These are phyloP conservation scores for Notiomystis cincta DNA, from an alignment of 2,113 vertebrate genomes.

Conservation along the genomic window DNA sequence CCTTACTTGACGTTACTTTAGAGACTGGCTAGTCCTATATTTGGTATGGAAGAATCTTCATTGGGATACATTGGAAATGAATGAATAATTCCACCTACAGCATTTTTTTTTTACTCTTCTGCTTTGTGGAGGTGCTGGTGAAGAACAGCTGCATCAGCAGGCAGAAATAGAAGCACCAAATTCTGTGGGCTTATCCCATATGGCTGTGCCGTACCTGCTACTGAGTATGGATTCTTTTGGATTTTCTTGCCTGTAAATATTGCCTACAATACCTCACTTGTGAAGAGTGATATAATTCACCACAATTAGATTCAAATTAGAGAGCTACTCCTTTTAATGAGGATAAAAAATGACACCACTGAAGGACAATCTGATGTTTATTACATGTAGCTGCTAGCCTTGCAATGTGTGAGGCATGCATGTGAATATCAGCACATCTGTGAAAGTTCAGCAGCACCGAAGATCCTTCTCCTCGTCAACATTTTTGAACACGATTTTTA, in stretches of 20 bases:
- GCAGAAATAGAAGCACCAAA: background rate
- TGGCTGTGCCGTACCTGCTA: background rate
- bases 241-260: background rate
- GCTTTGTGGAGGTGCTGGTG: background rate
- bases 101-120: background rate
- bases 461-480: background rate
- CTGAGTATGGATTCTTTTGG: background rate
- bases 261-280: background rate
- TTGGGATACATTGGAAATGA: background rate
- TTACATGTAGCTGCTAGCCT: background rate
- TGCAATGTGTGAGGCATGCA: background rate
- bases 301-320: background rate
- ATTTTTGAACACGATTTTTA: background rate
- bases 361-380: background rate
- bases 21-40: background rate
- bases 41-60: background rate
- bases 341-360: background rate
- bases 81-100: background rate
- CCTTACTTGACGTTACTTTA: background rate
- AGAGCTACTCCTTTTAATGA: background rate
- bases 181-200: background rate
- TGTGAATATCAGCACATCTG: background rate
- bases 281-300: background rate
- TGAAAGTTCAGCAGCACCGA: background rate
- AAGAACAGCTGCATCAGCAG: background rate